phyloP scores from a whole-genome alignment of 2,797 vertebrate genomes.

The Eutrigla gurnardus region DNA sequence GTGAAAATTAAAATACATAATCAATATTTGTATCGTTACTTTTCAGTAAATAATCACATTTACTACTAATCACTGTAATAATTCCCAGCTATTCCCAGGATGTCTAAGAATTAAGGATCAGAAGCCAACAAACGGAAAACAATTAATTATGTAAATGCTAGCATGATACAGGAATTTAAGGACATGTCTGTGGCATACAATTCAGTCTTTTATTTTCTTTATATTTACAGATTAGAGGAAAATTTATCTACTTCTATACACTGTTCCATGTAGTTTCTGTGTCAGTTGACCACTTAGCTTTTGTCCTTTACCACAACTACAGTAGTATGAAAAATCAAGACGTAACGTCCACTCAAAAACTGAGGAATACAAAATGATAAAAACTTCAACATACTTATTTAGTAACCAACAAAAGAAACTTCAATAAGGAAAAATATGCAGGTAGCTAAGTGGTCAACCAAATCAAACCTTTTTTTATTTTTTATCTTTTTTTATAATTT shows the following conservation, averaged over 20 bases:
- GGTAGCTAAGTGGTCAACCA: constrained; percentile 85
- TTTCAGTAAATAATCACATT: constrained; percentile 71
- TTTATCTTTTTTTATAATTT: constrained; percentile 72
- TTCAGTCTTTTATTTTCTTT: constrained; percentile 88
- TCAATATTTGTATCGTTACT: constrained; percentile 46
- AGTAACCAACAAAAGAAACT: constrained; percentile 72
- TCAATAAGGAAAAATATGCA: constrained; percentile 72
- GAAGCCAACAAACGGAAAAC: constrained; percentile 55
- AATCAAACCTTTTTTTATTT: constrained; percentile 72
- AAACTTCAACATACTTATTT: constrained; percentile 73
- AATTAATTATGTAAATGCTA: constrained; percentile 74
- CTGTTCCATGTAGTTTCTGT: constrained; percentile 83
- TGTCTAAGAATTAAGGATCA: constrained; percentile 64
- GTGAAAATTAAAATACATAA: constrained; percentile 48
- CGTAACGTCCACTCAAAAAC: constrained; percentile 69
- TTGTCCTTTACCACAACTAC: constrained; percentile 76
- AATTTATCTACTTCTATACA: constrained; percentile 89
- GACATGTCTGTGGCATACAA: constrained; percentile 79
- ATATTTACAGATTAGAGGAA: constrained; percentile 93
- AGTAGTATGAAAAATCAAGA: constrained; percentile 79
- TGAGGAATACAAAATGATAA: constrained; percentile 69
- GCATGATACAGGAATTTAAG: constrained; percentile 77
- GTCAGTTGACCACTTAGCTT: constrained; percentile 86
- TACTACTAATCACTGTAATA: constrained; percentile 56
- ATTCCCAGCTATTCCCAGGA: constrained; percentile 52